Evolutionary conservation across 2,113 vertebrate genomes (phyloP), one percentile per base, ranked within the genome.

Genomic region (Bombycilla garrulus): DNA sequence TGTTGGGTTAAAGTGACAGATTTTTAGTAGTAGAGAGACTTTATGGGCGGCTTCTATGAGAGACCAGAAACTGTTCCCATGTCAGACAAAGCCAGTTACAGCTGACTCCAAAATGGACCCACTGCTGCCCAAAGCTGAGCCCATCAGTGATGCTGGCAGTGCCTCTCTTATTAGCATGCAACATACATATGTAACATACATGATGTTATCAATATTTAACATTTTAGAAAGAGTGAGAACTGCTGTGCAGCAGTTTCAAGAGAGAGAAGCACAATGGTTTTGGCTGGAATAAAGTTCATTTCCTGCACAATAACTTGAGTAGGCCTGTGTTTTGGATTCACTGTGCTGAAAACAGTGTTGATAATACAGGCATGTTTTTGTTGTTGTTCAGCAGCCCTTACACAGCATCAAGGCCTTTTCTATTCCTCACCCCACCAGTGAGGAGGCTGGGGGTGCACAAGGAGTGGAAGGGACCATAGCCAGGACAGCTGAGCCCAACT

Each of bases 71-170:
- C 28, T 83, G 18, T 5, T 3, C 15, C 23, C 17, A 22, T n/a
- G 8, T 56, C 8, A 4, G 31, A 48, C 5, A 67, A 28, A 62
- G 36, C 1, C 47, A 77, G 8, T n/a, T 60, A 48, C 51, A 74
- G n/a, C 6, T 14, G 4, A 8, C 7, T 62, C 21, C 31, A 35
- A 33, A 53, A 44, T 1, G 5, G 14, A 48, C 7, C 8, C 33
- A 15, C 31, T 74, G 18, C 40, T 76, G 18, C 15, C 26, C 51
- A 47, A 89, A 79, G 9, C 7, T 70, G 40, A 82, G 13, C 22
- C 22, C 20, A n/a, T 9, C 47, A 61, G 42, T 2, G 3, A 47
- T 3, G 2, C 36, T 31, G 6, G 12, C 10, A 2, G 23, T 60
- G 11, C 17, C 31, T 70, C 36, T 4, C 0, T 4, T 56, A n/a